phyloP scores from a whole-genome alignment of 2,797 vertebrate genomes.

The Picus viridis region DNA sequence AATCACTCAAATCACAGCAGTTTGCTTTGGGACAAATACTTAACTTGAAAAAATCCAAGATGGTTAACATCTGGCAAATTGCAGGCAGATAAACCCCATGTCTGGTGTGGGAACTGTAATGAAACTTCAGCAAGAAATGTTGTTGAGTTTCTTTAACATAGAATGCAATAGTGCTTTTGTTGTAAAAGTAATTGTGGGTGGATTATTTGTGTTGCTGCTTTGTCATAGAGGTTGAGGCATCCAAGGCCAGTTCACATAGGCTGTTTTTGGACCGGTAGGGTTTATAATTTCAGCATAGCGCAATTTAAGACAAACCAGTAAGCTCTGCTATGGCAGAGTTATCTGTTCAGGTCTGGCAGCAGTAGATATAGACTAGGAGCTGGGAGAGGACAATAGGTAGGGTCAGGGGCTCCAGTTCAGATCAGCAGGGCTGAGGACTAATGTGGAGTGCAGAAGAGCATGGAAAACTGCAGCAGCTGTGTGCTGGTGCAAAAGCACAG shows the following conservation, averaged over 20 bases:
- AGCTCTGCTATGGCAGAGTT: background rate
- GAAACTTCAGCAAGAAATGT: background rate
- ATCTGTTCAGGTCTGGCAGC: background rate
- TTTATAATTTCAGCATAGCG: background rate
- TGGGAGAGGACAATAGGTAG: background rate
- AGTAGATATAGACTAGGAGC: background rate
- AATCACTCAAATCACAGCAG: background rate
- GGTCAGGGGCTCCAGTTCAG: background rate
- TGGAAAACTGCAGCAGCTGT: fast-evolving
- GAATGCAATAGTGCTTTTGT: background rate
- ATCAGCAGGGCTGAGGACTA: background rate
- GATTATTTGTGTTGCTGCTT: background rate
- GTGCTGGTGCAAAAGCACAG: background rate
- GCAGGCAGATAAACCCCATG: background rate
- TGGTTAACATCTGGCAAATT: background rate
- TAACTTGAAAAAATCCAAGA: background rate
- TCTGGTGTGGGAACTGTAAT: background rate
- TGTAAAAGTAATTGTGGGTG: background rate
- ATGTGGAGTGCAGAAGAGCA: background rate
- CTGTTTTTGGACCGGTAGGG: background rate
- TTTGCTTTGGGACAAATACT: background rate
- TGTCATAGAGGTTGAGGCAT: background rate
- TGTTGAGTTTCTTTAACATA: background rate
- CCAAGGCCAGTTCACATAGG: background rate
- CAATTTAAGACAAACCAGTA: background rate